Conservation (phyloP, 2,888 invertebrate genomes). For the Hofmannophila pseudospretella region DNA sequence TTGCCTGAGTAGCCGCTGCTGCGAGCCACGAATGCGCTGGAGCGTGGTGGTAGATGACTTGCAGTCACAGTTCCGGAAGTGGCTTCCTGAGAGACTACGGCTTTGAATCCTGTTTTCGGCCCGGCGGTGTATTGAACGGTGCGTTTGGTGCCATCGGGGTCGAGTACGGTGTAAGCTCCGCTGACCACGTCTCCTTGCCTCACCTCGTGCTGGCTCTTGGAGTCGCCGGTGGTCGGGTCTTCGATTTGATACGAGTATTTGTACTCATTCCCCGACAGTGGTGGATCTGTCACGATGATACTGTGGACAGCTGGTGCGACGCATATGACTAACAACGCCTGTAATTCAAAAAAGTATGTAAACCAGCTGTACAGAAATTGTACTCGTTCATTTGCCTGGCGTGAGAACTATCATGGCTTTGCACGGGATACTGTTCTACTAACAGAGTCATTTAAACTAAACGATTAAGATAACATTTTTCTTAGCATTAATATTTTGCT, state of each 20-base stretch:
- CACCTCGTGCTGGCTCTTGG: constrained; percentile 60
- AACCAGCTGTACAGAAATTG: too few relatives aligned
- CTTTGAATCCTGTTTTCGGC: constrained; percentile 71
- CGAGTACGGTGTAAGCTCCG: constrained; percentile 62
- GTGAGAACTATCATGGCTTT: too few relatives aligned
- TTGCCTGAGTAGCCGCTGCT: neutral
- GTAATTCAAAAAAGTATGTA: constrained; percentile 8
- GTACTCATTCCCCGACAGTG: constrained; percentile 53
- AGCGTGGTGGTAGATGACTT: too few relatives aligned
- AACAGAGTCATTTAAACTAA: too few relatives aligned
- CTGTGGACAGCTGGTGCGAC: constrained; percentile 33
- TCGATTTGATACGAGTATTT: constrained; percentile 67
- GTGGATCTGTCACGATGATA: constrained; percentile 60
- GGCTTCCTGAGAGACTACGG: constrained; percentile 67
- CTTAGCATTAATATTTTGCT: too few relatives aligned
- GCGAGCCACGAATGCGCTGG: neutral
- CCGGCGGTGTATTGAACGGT: constrained; percentile 72
- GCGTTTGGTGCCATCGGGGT: constrained; percentile 63
- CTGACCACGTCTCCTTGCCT: constrained; percentile 56
- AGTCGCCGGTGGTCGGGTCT: constrained; percentile 73
- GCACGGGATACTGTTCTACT: too few relatives aligned
- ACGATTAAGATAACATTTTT: too few relatives aligned
- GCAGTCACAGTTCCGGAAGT: too few relatives aligned
- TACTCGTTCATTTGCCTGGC: too few relatives aligned
- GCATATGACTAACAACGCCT: constrained; percentile 32